A percentile compares a stretch with the other conserved stretches of the same genome.
Conservation (phyloP, 2,888 invertebrate species). For the Mystacides longicornis region DNA sequence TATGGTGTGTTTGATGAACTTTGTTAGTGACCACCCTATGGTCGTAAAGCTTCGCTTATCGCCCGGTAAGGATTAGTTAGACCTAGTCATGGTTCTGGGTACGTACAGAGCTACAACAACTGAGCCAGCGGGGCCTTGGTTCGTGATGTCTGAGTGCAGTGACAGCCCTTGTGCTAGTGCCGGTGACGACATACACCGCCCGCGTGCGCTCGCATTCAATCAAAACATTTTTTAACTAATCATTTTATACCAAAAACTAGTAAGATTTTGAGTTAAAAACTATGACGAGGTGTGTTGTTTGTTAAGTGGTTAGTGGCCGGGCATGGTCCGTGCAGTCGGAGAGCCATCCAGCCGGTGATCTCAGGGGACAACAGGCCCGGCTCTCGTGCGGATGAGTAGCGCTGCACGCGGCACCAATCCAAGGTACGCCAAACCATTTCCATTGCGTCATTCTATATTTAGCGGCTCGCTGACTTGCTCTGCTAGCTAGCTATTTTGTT, state of each 20-base stretch:
- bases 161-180: neutral
- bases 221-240: neutral
- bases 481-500: neutral
- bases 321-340: neutral
- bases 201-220: slow-evolving; percentile 1
- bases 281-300: neutral
- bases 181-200: slow-evolving; percentile 2
- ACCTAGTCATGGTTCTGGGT: neutral
- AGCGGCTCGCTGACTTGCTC: slow-evolving; percentile 5
- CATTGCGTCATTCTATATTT: slow-evolving; percentile 25
- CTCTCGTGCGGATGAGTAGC: neutral
- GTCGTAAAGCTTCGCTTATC: neutral
- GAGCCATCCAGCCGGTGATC: neutral
- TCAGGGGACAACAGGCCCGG: neutral
- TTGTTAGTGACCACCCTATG: neutral
- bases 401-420: slow-evolving; percentile 22
- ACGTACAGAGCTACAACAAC: neutral
- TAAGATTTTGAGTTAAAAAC: neutral
- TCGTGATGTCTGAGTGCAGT: neutral
- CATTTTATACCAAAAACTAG: neutral
- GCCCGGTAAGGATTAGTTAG: neutral
- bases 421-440: slow-evolving; percentile 11
- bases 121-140: neutral
- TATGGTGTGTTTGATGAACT: neutral
- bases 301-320: neutral